A percentile compares a stretch with the other conserved stretches of the same genome.
phyloP scores from a whole-genome alignment of 2,113 vertebrate species.

The Morone saxatilis region DNA sequence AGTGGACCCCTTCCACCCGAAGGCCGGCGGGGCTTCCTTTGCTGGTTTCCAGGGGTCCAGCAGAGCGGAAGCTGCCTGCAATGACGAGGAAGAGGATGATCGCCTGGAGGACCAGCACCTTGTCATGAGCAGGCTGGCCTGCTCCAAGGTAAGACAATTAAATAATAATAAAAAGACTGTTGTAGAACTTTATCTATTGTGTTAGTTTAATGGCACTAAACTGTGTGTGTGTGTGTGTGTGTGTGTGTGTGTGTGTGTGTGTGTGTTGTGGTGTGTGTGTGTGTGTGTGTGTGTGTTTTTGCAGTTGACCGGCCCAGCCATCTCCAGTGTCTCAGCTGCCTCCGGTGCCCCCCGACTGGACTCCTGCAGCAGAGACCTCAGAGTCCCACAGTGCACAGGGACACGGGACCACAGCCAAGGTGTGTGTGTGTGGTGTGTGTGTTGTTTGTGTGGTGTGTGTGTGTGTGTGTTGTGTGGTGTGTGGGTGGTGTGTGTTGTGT shows the following conservation, averaged over 20 bases:
- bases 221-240: no score
- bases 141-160: constrained; percentile 86
- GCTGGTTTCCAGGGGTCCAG: constrained; percentile 88
- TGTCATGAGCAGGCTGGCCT: constrained; percentile 94
- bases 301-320: no score
- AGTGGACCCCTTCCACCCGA: constrained; percentile 96
- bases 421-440: constrained; percentile 40
- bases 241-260: no score
- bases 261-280: not conserved
- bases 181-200: no score
- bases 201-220: no score
- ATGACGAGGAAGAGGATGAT: constrained; percentile 95
- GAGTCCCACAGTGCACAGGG: constrained; percentile 84
- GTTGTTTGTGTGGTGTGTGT: no score
- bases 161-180: no score
- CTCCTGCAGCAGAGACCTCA: constrained; percentile 89
- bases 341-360: constrained; percentile 94
- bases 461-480: no score
- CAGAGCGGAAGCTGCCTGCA: constrained; percentile 89
- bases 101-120: constrained; percentile 93
- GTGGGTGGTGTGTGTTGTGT: no score
- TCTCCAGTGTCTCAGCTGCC: constrained; percentile 94
- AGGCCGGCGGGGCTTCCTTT: constrained; percentile 83
- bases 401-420: constrained; percentile 90
- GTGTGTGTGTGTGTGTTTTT: not conserved